These are phyloP conservation scores for Helicoverpa assulta DNA, from an alignment of 2,888 invertebrate species.

Conservation along the genomic window DNA sequence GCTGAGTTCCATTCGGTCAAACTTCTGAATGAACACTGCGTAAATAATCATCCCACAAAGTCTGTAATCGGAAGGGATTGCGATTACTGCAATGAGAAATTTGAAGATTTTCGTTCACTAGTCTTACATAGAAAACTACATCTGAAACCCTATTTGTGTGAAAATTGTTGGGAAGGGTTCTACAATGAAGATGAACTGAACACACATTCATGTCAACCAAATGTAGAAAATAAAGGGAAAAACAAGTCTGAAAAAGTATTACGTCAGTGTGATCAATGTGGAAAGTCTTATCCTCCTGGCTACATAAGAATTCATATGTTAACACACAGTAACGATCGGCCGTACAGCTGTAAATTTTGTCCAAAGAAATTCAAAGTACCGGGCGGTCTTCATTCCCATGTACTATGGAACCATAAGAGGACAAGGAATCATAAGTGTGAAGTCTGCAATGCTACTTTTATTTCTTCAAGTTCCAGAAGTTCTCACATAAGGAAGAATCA, in stretches of 20 bases:
- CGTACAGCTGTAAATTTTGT: slow-evolving; percentile 85
- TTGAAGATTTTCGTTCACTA: slow-evolving; percentile 84
- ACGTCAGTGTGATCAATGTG: slow-evolving; percentile 87
- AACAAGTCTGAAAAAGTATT: slow-evolving; percentile 74
- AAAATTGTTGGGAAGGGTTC: slow-evolving; percentile 87
- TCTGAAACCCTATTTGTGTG: slow-evolving; percentile 83
- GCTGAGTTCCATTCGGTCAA: slow-evolving; percentile 75
- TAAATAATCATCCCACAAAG: slow-evolving; percentile 77
- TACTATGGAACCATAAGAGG: slow-evolving; percentile 86
- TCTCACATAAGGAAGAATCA: slow-evolving; percentile 86
- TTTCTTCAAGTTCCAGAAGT: slow-evolving; percentile 85
- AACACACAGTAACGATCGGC: slow-evolving; percentile 81
- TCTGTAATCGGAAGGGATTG: slow-evolving; percentile 81
- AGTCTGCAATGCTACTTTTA: slow-evolving; percentile 86
- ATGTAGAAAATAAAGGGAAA: slow-evolving; percentile 71
- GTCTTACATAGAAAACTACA: slow-evolving; percentile 85
- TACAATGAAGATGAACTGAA: slow-evolving; percentile 72
- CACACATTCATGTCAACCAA: slow-evolving; percentile 80
- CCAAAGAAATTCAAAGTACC: slow-evolving; percentile 88
- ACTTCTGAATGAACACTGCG: slow-evolving; percentile 78
- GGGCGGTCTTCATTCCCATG: slow-evolving; percentile 83
- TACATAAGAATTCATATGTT: slow-evolving; percentile 87
- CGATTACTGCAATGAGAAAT: slow-evolving; percentile 86
- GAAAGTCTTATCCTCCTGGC: slow-evolving; percentile 86
- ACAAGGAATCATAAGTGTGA: slow-evolving; percentile 87